A percentile compares a stretch with the other conserved stretches of the same genome.
Conservation (phyloP, 2,888 invertebrate genomes). For the Macrophya annulata region DNA sequence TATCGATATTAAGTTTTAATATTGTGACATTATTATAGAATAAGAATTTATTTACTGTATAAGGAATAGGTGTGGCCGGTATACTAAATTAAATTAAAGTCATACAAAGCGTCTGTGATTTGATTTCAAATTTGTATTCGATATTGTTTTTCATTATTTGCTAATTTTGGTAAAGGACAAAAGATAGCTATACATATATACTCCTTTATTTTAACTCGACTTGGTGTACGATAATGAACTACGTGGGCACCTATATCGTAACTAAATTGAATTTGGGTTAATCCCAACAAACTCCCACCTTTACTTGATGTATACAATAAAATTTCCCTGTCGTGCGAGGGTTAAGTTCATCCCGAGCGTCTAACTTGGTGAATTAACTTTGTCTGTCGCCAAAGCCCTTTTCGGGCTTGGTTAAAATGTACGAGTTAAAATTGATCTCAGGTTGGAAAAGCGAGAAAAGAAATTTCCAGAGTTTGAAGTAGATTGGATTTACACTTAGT, state of each 20-base stretch:
- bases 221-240: conserved; percentile 11
- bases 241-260: not conserved
- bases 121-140: not conserved
- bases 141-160: not conserved
- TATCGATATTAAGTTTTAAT: not conserved
- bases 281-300: conserved; percentile 24
- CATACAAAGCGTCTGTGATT: not conserved
- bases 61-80: too few relatives aligned
- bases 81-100: too few relatives aligned
- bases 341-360: conserved; percentile 26
- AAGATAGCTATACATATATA: not conserved
- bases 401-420: conserved; percentile 26
- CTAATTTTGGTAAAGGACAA: not conserved
- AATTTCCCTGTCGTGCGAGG: not conserved
- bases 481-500: conserved; percentile 33
- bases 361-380: conserved; percentile 53
- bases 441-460: not conserved
- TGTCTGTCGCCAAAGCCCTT: conserved; percentile 39
- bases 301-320: conserved; percentile 28
- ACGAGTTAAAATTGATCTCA: conserved; percentile 34
- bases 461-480: conserved; percentile 28
- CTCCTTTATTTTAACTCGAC: not conserved
- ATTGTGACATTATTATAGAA: too few relatives aligned
- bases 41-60: too few relatives aligned
- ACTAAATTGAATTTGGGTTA: conserved; percentile 44